Percentiles rank a stretch among this genome's conserved stretches.
Conservation (phyloP, 2,113 vertebrate genomes). For the Odontesthes bonariensis region DNA sequence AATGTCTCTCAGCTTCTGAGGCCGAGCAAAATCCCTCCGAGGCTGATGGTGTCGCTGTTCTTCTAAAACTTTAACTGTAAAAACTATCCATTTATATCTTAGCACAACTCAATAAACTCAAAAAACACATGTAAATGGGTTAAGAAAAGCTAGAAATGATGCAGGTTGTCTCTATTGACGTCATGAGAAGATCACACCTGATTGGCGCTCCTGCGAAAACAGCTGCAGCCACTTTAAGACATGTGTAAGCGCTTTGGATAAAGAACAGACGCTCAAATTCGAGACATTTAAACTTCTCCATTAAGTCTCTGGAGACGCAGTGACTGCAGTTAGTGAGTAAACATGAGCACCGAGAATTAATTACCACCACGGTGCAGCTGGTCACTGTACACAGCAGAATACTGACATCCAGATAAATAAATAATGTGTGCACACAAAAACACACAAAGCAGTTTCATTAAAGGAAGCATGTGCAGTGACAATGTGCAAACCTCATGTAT, state of each 20-base stretch:
- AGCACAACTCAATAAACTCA: not conserved
- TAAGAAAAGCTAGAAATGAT: not conserved
- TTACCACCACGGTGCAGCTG: not conserved
- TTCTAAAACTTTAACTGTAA: not conserved
- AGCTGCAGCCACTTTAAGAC: constrained; percentile 35
- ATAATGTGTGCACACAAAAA: no score
- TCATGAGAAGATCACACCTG: not conserved
- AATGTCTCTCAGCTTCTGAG: no score
- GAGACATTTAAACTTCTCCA: constrained; percentile 1
- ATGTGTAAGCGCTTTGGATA: constrained; percentile 19
- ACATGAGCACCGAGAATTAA: not conserved
- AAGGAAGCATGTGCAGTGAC: no score
- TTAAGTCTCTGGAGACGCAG: not conserved
- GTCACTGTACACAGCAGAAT: not conserved
- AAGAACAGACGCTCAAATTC: not conserved
- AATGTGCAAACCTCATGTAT: no score
- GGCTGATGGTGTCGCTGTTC: no score
- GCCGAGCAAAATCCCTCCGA: no score
- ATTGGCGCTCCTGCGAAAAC: no score
- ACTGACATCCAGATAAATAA: no score
- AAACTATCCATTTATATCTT: not conserved
- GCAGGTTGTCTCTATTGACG: not conserved
- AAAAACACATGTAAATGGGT: not conserved
- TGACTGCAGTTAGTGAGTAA: not conserved
- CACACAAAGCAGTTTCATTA: no score